Evolutionary conservation across 2,888 invertebrate genomes (phyloP).

Genomic region (Stenoptilia bipunctidactyla): DNA sequence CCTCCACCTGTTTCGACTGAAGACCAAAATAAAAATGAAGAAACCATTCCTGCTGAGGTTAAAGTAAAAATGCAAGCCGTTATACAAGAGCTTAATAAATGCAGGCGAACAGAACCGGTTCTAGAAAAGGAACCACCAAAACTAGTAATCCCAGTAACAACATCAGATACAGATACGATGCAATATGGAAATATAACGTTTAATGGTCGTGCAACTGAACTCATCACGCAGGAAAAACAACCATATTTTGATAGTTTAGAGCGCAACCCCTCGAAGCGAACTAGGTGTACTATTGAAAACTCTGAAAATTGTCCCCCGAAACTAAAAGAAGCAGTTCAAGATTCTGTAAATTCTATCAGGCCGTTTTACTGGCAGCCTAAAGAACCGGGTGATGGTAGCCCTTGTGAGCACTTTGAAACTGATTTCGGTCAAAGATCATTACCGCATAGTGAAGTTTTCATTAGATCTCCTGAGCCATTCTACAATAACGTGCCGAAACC

Average conservation of each 20-base stretch:
- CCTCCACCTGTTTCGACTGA: constrained; percentile 17
- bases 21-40: constrained; percentile 27
- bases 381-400: constrained; percentile 27
- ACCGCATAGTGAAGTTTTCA: constrained; percentile 78
- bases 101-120: constrained; percentile 42
- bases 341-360: too few species aligned
- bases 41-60: constrained; percentile 61
- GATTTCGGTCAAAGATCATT: constrained; percentile 40
- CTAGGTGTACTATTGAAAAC: constrained; percentile 46
- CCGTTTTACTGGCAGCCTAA: constrained; percentile 48
- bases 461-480: constrained; percentile 68
- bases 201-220: constrained; percentile 30
- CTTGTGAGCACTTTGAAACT: constrained; percentile 27
- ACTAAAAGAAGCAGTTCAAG: too few species aligned
- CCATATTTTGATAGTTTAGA: constrained; percentile 54
- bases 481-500: constrained; percentile 73
- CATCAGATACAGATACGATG: constrained; percentile 38
- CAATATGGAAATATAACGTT: constrained; percentile 43
- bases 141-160: constrained; percentile 54
- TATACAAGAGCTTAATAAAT: constrained; percentile 65
- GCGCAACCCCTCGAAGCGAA: constrained; percentile 30
- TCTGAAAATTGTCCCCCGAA: constrained; percentile 23
- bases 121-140: constrained; percentile 43
- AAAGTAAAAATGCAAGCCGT: constrained; percentile 75
- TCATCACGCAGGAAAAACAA: constrained; percentile 25